Conservation (phyloP, 2,113 vertebrate species). For the sheep (Ovis aries) region ARS-UI_Ramb_v3.0 NC_056074.1:42190001-42190500, state of each 20-base stretch:
- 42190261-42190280: background rate
- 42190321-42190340: background rate
- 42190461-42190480: background rate
- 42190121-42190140: background rate
- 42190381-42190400: background rate
- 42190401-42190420: background rate
- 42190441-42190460: background rate
- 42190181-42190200: background rate
- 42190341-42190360: background rate
- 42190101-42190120: background rate
- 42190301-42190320: background rate
- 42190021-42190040: background rate
- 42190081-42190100: background rate
- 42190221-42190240: background rate
- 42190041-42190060: background rate
- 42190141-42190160: background rate
- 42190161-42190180: background rate
- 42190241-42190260: background rate
- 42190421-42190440: background rate
- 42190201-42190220: background rate
- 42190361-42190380: background rate
- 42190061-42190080: background rate
- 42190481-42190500: background rate
- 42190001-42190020: background rate
- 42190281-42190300: background rate